Evolutionary conservation across 2,888 invertebrate species (phyloP), one percentile per base, ranked within the genome.

Genomic region (Strigamia maritima): DNA sequence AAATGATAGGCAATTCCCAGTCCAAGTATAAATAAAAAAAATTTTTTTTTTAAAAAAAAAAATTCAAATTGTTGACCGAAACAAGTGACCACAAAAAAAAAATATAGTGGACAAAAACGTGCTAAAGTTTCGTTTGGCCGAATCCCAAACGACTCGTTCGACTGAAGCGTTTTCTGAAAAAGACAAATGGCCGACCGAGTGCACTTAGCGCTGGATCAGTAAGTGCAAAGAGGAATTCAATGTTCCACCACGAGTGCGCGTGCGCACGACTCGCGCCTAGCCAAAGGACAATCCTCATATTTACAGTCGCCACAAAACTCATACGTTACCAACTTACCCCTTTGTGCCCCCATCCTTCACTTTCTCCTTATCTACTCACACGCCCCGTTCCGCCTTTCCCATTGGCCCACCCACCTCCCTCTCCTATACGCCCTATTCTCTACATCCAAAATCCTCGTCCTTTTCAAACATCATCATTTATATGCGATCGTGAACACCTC

Each of bases 201-300:
- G 60, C 60, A 65, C 60, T 65, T 65, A 65, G 60, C 60, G 22
- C 60, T 65, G 60, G 60, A 65, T 65, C 60, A 65, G 60, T 65
- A 65, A 65, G 60, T 24, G 60, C 60, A 65, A 65, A 65, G 60
- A 65, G 60, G 60, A 65, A 65, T 65, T 65, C 60, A 24, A 65
- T 65, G 60, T 65, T 65, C 24, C 60, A 65, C 60, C 60, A n/a
- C n/a, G 44, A 44, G 44, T 44, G 60, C 60, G 60, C 60, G 22
- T 65, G 60, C 60, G 60, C 60, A 22, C 19, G n/a, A 22, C 60
- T 65, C 60, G 60, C 24, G 14, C 24, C 24, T 65, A 65, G 60
- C 60, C 60, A 65, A 65, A 65, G 60, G 60, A 65, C 60, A 65
- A 65, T 65, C 60, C 60, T 65, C 60, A 65, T 65, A 65, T 65